Conservation (phyloP, 2,113 vertebrate species). For the Erinaceus europaeus region DNA sequence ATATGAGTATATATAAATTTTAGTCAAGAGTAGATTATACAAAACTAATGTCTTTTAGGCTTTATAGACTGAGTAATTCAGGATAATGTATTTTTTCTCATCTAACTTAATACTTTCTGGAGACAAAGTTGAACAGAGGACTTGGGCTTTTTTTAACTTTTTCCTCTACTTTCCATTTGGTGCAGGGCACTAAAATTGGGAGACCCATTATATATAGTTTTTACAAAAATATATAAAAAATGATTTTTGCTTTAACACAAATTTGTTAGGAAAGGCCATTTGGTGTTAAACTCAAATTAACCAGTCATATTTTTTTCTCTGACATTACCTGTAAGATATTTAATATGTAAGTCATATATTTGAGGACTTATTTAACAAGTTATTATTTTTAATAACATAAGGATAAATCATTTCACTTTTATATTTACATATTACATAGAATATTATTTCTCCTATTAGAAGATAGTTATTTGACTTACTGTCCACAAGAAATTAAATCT, state of each 20-base stretch:
- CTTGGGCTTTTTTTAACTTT: background rate
- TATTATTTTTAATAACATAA: conserved; percentile 21
- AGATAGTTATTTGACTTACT: conserved; percentile 4
- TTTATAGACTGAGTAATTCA: background rate
- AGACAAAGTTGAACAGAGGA: background rate
- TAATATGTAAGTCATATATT: background rate
- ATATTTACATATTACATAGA: conserved; percentile 1
- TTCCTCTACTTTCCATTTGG: background rate
- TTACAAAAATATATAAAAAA: conserved; percentile 9
- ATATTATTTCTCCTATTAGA: background rate
- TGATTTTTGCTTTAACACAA: conserved; percentile 33
- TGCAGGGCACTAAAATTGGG: background rate
- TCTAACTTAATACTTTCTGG: conserved; percentile 4
- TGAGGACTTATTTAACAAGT: background rate
- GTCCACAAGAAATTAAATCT: background rate
- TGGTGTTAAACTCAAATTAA: background rate
- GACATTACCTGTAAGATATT: background rate
- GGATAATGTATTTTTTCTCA: conserved; percentile 10
- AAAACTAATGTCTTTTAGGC: background rate
- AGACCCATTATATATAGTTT: background rate
- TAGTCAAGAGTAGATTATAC: conserved; percentile 8
- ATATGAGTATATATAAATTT: background rate
- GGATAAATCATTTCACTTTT: conserved; percentile 20
- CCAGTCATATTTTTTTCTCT: background rate
- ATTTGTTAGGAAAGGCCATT: background rate